These are phyloP conservation scores for Himalopsyche phryganea DNA, from an alignment of 1,140 invertebrate species.

Conservation along the genomic window DNA sequence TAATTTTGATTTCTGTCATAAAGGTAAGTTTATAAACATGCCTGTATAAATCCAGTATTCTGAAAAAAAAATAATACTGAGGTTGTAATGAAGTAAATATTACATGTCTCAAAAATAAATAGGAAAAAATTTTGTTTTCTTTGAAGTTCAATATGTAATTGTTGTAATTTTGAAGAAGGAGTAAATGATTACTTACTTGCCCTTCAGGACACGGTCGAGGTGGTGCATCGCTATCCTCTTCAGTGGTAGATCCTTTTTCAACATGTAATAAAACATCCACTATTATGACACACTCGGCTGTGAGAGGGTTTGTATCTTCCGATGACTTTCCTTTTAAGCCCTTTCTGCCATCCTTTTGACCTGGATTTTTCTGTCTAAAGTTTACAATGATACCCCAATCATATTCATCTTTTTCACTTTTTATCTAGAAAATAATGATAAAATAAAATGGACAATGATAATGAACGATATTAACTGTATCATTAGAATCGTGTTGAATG, in stretches of 20 bases:
- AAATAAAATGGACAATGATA: too few species aligned
- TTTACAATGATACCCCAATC: conserved; percentile 96
- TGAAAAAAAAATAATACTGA: too few species aligned
- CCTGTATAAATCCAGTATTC: too few species aligned
- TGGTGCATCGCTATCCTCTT: conserved; percentile 54
- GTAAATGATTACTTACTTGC: conserved; percentile 45
- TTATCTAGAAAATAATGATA: conserved; percentile 67
- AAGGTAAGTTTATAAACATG: too few species aligned
- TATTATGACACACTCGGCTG: conserved; percentile 61
- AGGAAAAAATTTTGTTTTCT: too few species aligned
- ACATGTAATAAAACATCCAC: conserved; percentile 84
- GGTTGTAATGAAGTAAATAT: too few species aligned
- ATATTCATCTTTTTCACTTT: conserved; percentile 82
- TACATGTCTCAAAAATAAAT: too few species aligned
- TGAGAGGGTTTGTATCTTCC: conserved; percentile 55
- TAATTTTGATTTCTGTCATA: too few species aligned
- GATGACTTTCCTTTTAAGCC: conserved; percentile 46
- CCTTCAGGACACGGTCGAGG: conserved; percentile 63
- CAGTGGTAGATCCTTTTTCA: conserved; percentile 48
- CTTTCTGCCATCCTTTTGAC: conserved; percentile 38
- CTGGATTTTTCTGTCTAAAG: conserved; percentile 71
- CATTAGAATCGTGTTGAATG: too few species aligned
- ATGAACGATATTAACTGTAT: too few species aligned
- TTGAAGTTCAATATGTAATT: too few species aligned
- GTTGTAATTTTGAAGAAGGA: too few species aligned